Evolutionary conservation across 64 coral and sea anemone genomes (phyloP), one percentile per base, ranked within the genome.

Genomic region (Dendronephthya gigantea): DNA sequence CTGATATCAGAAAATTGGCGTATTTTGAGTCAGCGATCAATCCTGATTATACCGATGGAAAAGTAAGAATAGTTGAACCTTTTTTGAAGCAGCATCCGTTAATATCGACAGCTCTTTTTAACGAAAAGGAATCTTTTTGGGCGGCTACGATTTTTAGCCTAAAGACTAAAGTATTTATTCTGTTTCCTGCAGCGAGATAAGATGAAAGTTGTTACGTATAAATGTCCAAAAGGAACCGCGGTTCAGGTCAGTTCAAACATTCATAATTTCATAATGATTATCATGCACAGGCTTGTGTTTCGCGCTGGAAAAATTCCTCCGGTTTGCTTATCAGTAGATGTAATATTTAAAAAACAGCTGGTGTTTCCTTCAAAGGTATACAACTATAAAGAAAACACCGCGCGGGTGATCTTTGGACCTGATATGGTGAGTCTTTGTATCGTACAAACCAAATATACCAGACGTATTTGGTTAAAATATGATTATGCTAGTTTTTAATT

Each of bases 21-120:
- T 98, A 98, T 50, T 98, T 98, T 91, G 94, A 98, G 41, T 93
- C 92, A 9, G 90, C 92, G 1, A 90, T 93, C 19, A 87, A 98
- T 79, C 82, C 89, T 15, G 45, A 82, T 50, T 13, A 87, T 39
- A 48, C 38, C 13, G 49, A 34, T 27, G 31, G 49, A 11, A 39
- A 35, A 70, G 32, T 66, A 66, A 66, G 29, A 8, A 66, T 3
- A 17, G 58, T n/a, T 17, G 58, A 66, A 30, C 58, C 19, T 6
- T 15, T 22, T 66, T 15, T 66, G 6, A 66, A 2, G 19, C 3
- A n/a, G 4, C 4, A 6, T 11, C 11, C 41, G 4, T 11, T 45
- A 45, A 45, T 45, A 45, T 11, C 4, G 41, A 45, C 41, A 45
- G 4, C 41, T 45, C 41, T 11, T 11, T 45, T 6, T 6, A 6